Percentiles rank a stretch among this genome's conserved stretches.
Conservation (phyloP, 1,140 invertebrate species). For the Cataglyphis hispanica region DNA sequence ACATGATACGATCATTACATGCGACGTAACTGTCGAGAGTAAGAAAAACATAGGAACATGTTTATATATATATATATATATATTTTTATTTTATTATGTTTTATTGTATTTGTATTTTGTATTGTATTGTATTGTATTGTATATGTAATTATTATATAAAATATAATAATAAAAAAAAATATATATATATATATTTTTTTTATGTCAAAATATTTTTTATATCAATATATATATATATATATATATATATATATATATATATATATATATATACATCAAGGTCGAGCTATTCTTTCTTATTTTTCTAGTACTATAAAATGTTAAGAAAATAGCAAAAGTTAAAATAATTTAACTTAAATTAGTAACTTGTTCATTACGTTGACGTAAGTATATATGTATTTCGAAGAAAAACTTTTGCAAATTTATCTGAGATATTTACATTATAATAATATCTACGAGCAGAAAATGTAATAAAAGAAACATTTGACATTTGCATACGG, state of each 20-base stretch:
- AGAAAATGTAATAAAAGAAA: not conserved
- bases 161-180: no score
- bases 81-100: no score
- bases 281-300: not conserved
- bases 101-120: no score
- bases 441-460: not conserved
- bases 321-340: not conserved
- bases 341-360: not conserved
- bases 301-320: not conserved
- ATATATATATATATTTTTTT: no score
- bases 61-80: no score
- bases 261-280: no score
- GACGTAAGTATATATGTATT: not conserved
- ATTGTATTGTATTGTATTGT: no score
- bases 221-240: no score
- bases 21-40: slow-evolving; percentile 14
- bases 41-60: no score
- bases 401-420: not conserved
- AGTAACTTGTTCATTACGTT: not conserved
- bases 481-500: not conserved
- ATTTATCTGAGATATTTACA: not conserved
- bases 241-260: no score
- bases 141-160: no score
- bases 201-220: no score
- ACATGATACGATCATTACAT: slow-evolving; percentile 37